Percentiles rank a stretch among this genome's conserved stretches.
Evolutionary conservation across 2,113 vertebrate species (phyloP).

Genomic region (Mesitornis unicolor): DNA sequence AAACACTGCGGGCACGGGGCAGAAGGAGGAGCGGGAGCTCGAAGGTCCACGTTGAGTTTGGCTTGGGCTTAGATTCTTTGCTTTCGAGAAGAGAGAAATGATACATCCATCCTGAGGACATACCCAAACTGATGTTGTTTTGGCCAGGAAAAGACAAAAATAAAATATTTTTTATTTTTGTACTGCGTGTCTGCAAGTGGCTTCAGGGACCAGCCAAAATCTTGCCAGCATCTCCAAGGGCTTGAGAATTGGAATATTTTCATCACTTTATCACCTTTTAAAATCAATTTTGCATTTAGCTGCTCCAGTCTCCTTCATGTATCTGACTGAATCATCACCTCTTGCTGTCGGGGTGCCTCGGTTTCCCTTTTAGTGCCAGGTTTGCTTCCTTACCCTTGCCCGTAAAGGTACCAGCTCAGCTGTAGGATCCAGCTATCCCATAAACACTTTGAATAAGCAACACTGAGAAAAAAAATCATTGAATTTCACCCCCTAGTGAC

Average conservation of each 20-base stretch:
- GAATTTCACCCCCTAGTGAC: not conserved
- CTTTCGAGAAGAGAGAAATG: no score
- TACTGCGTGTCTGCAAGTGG: not conserved
- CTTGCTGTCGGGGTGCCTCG: not conserved
- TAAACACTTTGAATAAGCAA: not conserved
- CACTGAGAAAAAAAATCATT: accelerated
- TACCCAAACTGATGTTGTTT: not conserved
- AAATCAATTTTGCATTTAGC: no score
- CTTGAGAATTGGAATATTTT: not conserved
- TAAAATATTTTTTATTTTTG: no score
- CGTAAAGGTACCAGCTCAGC: not conserved
- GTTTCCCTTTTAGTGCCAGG: not conserved
- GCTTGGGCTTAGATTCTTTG: not conserved
- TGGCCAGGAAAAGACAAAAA: not conserved
- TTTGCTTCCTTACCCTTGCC: not conserved
- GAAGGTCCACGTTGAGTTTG: not conserved
- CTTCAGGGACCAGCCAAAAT: not conserved
- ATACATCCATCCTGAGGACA: accelerated
- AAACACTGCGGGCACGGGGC: not conserved
- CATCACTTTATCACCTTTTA: not conserved
- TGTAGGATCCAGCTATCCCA: no score
- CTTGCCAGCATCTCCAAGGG: not conserved
- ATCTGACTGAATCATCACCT: not conserved
- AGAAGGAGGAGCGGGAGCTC: not conserved
- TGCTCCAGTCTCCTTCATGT: not conserved